Conservation (phyloP, 2,888 invertebrate genomes). For the Cryptops parisi region DNA sequence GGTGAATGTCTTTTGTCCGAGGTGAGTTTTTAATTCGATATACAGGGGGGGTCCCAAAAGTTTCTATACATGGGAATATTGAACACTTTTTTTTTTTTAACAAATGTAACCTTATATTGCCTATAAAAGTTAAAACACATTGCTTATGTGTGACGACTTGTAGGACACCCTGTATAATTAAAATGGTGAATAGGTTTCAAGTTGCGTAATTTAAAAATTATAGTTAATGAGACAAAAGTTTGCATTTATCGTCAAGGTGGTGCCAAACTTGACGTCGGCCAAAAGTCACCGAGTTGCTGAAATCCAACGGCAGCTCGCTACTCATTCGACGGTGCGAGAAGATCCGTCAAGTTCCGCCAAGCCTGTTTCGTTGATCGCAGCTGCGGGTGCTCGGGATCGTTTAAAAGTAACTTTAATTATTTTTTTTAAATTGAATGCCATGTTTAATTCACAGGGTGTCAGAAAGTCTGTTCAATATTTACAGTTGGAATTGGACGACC, state of each 20-base stretch:
- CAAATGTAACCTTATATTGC: too few species aligned
- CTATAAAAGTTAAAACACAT: too few species aligned
- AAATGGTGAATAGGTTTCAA: too few species aligned
- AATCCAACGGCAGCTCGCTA: constrained; percentile 30
- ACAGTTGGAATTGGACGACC: constrained; percentile 69
- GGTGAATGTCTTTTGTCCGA: constrained; percentile 68
- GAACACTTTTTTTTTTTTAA: not conserved
- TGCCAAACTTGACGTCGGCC: constrained; percentile 44
- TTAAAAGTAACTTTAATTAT: constrained; percentile 2
- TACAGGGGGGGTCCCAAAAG: not conserved
- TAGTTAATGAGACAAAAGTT: too few species aligned
- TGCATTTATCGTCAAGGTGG: too few species aligned
- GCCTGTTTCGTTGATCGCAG: not conserved
- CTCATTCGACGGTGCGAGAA: not conserved
- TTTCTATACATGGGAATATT: too few species aligned
- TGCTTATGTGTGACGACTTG: too few species aligned
- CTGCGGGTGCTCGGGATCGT: not conserved
- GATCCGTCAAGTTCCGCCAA: not conserved
- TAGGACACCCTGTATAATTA: too few species aligned
- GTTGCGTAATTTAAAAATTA: too few species aligned
- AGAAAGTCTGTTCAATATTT: constrained; percentile 26
- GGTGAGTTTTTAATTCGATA: constrained; percentile 24
- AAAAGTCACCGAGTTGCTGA: constrained; percentile 39
- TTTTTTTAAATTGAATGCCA: not conserved
- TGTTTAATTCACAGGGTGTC: too few species aligned